Conservation (phyloP, 2,113 vertebrate genomes). For the Polypterus senegalus region DNA sequence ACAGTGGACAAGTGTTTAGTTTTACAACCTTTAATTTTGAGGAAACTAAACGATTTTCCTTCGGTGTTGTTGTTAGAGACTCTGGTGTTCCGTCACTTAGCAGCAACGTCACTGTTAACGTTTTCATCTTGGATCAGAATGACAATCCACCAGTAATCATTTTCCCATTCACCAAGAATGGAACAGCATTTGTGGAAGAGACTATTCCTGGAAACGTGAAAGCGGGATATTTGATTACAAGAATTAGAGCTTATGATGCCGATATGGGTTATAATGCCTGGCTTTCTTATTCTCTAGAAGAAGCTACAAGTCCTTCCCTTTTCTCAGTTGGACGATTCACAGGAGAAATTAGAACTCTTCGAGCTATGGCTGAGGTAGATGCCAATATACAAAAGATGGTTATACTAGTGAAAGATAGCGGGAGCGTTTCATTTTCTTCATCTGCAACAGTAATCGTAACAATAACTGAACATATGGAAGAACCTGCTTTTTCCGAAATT, state of each 20-base stretch:
- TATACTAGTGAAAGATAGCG: slow-evolving; percentile 15
- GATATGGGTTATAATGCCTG: too few species aligned
- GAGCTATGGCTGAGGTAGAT: slow-evolving; percentile 9
- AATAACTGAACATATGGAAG: slow-evolving; percentile 4
- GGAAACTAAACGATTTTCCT: slow-evolving; percentile 8
- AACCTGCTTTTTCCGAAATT: slow-evolving; percentile 5
- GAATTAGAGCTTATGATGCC: too few species aligned
- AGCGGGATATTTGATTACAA: too few species aligned
- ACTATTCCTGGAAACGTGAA: too few species aligned
- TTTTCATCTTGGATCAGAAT: too few species aligned
- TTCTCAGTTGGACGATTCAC: slow-evolving; percentile 14
- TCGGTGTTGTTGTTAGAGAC: slow-evolving; percentile 19
- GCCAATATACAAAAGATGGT: slow-evolving; percentile 8
- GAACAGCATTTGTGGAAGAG: too few species aligned
- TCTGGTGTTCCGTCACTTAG: too few species aligned
- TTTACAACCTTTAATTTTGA: slow-evolving; percentile 21
- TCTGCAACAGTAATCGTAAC: slow-evolving; percentile 13
- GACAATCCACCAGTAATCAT: too few species aligned
- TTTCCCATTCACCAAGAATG: too few species aligned
- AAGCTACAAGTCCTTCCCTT: slow-evolving; percentile 14
- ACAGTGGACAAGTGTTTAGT: slow-evolving; percentile 16
- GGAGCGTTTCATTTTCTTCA: slow-evolving; percentile 13
- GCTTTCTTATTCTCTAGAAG: too few species aligned
- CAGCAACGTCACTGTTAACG: too few species aligned
- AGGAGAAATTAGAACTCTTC: slow-evolving; percentile 20